A percentile compares a stretch with the other conserved stretches of the same genome.
phyloP scores from a whole-genome alignment of 2,113 vertebrate species.

The Brevimyrus niger region DNA sequence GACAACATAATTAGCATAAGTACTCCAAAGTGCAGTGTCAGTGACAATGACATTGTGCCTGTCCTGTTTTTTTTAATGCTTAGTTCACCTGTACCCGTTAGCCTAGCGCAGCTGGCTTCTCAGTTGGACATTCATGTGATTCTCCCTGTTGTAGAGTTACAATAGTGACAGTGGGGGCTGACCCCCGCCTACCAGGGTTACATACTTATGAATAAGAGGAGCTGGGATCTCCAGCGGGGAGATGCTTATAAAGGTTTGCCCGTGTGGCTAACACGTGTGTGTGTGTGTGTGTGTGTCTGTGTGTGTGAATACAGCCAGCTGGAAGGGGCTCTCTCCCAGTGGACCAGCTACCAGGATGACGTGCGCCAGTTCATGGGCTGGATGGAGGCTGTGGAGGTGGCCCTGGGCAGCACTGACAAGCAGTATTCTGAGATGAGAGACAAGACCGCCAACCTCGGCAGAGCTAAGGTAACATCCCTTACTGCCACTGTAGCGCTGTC shows the following conservation, averaged over 20 bases:
- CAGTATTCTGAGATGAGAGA: constrained; percentile 80
- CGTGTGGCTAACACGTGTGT: neutral
- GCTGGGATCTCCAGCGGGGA: neutral
- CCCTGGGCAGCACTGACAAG: constrained; percentile 68
- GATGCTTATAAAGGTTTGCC: neutral
- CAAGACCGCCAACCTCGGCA: constrained; percentile 79
- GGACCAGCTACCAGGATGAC: constrained; percentile 96
- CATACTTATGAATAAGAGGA: neutral
- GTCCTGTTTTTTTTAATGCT: neutral
- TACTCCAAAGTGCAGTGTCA: neutral
- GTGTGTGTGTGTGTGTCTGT: neutral
- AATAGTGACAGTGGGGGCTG: neutral
- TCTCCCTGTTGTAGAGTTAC: neutral
- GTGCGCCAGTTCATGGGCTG: constrained; percentile 83
- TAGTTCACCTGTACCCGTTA: neutral
- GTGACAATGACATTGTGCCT: neutral
- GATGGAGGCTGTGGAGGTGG: constrained; percentile 84
- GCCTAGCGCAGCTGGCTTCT: neutral
- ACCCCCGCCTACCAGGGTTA: neutral
- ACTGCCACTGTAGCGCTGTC: neutral
- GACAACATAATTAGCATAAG: neutral
- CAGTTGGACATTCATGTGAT: neutral
- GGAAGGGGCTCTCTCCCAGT: constrained; percentile 88
- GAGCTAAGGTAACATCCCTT: constrained; percentile 70
- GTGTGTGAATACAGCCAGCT: constrained; percentile 69